Evolutionary conservation across 2,797 vertebrate species (phyloP).

Genomic region (Anguilla anguilla): DNA sequence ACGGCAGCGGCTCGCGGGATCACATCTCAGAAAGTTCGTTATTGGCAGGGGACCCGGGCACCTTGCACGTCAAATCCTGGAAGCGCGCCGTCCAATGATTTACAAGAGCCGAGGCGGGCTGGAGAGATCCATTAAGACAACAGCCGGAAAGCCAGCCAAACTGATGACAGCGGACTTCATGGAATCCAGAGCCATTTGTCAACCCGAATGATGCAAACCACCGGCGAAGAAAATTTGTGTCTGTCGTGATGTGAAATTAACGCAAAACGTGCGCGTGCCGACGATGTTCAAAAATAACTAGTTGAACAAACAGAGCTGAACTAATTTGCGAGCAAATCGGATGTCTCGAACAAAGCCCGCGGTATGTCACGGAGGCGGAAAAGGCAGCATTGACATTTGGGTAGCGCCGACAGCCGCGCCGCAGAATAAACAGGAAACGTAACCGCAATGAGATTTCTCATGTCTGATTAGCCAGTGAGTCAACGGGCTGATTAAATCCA

Average conservation of each 20-base stretch:
- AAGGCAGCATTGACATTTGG: background rate
- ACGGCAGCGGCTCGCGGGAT: too few relatives aligned
- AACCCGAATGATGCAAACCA: background rate
- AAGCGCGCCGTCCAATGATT: slow-evolving; percentile 38
- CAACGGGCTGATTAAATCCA: background rate
- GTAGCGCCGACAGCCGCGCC: background rate
- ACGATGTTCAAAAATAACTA: background rate
- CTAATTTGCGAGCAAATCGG: background rate
- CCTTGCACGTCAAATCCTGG: slow-evolving; percentile 36
- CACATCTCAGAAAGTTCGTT: slow-evolving; percentile 31
- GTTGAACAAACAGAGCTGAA: background rate
- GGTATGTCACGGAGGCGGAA: background rate
- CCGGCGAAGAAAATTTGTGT: background rate
- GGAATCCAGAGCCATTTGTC: background rate
- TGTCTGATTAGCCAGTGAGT: slow-evolving; percentile 1
- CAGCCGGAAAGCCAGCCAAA: slow-evolving; percentile 31
- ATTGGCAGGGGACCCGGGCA: slow-evolving; percentile 24
- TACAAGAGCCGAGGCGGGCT: slow-evolving; percentile 24
- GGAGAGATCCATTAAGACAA: slow-evolving; percentile 22
- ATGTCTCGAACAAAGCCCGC: background rate
- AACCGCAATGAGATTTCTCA: background rate
- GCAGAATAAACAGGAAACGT: background rate
- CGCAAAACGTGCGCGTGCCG: background rate
- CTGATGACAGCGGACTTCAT: slow-evolving; percentile 4
- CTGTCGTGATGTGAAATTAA: background rate